Conservation (phyloP, 2,888 invertebrate species). For the Habroteleia sp. region DNA sequence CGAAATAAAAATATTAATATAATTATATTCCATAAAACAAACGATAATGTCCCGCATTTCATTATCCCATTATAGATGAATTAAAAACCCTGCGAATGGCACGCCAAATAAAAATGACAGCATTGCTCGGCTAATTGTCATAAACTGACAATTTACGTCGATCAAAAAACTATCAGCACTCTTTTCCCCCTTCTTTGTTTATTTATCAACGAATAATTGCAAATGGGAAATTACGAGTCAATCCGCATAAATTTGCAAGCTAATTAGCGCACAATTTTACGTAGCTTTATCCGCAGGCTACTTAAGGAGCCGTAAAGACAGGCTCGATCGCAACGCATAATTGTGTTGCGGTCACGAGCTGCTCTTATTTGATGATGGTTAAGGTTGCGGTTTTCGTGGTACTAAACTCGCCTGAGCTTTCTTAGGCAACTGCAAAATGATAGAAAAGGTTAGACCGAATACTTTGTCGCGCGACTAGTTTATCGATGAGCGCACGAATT, state of each 20-base stretch:
- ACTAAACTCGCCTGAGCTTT: constrained; percentile 9
- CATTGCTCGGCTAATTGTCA: constrained; percentile 29
- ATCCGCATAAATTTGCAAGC: constrained; percentile 43
- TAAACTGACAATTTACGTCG: constrained; percentile 39
- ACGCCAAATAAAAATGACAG: constrained; percentile 37
- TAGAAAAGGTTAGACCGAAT: constrained; percentile 3
- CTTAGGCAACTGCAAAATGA: constrained; percentile 13
- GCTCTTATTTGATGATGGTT: constrained; percentile 29
- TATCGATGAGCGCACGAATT: constrained; percentile 31
- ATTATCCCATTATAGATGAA: constrained; percentile 21
- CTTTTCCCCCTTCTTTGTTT: constrained; percentile 11
- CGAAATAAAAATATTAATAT: no score
- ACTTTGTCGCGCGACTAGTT: constrained; percentile 2
- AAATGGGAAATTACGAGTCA: constrained; percentile 17
- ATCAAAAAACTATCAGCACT: constrained; percentile 21
- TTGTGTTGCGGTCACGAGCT: constrained; percentile 41
- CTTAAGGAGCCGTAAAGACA: constrained; percentile 36
- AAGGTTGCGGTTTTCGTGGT: constrained; percentile 34
- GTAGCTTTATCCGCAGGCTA: constrained; percentile 27
- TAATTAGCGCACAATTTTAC: constrained; percentile 41
- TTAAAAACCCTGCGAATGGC: constrained; percentile 14
- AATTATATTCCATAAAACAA: no score
- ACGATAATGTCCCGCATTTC: constrained; percentile 3
- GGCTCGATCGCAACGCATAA: constrained; percentile 23
- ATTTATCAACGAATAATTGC: constrained; percentile 23